Evolutionary conservation across 2,797 vertebrate species (phyloP).

Genomic region (Pseudochaenichthys georgianus): DNA sequence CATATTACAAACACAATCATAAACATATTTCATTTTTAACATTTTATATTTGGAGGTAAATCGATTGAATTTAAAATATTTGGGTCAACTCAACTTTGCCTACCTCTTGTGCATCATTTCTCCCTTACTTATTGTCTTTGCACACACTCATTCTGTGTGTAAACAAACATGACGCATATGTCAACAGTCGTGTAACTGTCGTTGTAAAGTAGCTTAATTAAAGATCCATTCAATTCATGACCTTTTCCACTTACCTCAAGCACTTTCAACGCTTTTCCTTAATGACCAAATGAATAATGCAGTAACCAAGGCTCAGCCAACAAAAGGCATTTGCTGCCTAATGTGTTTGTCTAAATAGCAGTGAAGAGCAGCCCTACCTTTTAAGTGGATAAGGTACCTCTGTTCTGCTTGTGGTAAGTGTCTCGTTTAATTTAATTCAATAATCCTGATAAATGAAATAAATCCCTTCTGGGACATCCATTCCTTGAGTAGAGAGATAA

Average conservation of each 20-base stretch:
- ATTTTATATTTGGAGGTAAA: background rate
- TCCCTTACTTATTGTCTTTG: constrained; percentile 37
- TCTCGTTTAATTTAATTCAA: constrained; percentile 93
- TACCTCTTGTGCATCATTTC: background rate
- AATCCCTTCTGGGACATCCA: constrained; percentile 90
- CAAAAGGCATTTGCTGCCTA: constrained; percentile 82
- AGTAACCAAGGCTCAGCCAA: constrained; percentile 77
- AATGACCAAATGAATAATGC: constrained; percentile 85
- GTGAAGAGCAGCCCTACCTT: constrained; percentile 84
- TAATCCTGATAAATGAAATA: constrained; percentile 92
- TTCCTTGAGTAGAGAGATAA: constrained; percentile 89
- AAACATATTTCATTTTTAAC: background rate
- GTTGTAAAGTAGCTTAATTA: constrained; percentile 81
- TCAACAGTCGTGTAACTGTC: constrained; percentile 72
- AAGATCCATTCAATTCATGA: constrained; percentile 81
- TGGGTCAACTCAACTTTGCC: constrained; percentile 1
- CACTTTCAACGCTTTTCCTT: constrained; percentile 77
- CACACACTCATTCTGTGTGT: constrained; percentile 51
- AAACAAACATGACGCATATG: constrained; percentile 71
- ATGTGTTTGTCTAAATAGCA: constrained; percentile 86
- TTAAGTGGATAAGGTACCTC: constrained; percentile 85
- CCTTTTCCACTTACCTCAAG: constrained; percentile 80
- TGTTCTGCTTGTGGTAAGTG: constrained; percentile 85
- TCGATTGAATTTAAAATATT: constrained; percentile 19
- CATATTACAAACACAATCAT: background rate